Evolutionary conservation across 2,113 vertebrate species (phyloP), one percentile per base, ranked within the genome.

Genomic region (Aix galericulata): DNA sequence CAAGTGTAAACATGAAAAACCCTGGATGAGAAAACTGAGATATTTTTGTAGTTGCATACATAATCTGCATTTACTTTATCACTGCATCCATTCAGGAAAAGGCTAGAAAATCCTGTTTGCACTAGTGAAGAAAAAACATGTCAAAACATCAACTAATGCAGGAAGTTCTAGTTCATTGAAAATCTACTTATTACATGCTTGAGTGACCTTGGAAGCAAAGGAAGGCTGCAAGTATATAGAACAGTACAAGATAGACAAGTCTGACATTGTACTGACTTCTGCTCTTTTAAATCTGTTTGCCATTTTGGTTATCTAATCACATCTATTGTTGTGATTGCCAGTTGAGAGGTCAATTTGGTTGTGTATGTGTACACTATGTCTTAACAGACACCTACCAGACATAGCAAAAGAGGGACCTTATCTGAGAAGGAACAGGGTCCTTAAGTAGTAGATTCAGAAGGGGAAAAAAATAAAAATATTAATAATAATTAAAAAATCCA

Each of bases 141-240:
- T 81, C 42, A 64, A 73, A 79, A 75, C 20, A 91, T 83, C 36
- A 91, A 14, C 11, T 56, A 78, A 72, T 75, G 36, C 59, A 88
- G 29, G 23, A 91, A 75, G 38, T 72, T 91, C 53, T 34, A 89
- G 20, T 11, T 58, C n/a, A 58, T 6, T 79, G 62, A 86, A 91
- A 93, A 88, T 87, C 50, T 86, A 36, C 27, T 86, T 94, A 91
- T 88, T 89, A 86, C 29, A 55, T 59, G 55, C 69, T 63, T 76
- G 44, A 74, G 36, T 91, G 86, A 36, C 23, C 52, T 77, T 78
- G 82, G 80, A 79, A 87, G 55, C 0, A 5, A 86, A 77, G 44
- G 50, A 68, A 88, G 95, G 18, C 25, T 86, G 62, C 62, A 69
- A 77, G 66, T 42, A 64, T 17, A 58, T 13, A 82, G 56, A 67